Evolutionary conservation across 2,888 invertebrate species (phyloP).

Genomic region (Acleris cristana): DNA sequence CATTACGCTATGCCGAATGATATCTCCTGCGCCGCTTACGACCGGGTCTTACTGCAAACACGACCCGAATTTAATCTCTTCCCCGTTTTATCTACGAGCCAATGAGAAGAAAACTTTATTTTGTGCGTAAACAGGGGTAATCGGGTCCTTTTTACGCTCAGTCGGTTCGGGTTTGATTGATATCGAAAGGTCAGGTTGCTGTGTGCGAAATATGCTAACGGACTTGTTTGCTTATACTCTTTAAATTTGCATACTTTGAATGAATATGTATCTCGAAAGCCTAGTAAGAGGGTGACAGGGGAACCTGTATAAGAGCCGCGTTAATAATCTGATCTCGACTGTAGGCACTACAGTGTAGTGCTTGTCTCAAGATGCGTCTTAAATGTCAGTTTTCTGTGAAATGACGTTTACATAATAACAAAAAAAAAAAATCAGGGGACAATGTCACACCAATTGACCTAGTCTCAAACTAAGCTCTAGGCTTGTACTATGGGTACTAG

Average conservation of each 20-base stretch:
- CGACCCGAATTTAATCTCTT: conserved; percentile 76
- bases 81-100: conserved; percentile 69
- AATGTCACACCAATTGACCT: no score
- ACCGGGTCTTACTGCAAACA: conserved; percentile 69
- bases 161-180: conserved; percentile 57
- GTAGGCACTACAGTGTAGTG: no score
- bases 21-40: conserved; percentile 74
- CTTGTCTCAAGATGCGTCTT: no score
- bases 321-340: no score
- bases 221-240: not conserved
- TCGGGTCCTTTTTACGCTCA: conserved; percentile 68
- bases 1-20: conserved; percentile 80
- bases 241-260: not conserved
- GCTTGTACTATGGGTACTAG: no score
- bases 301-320: no score
- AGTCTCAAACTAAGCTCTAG: no score
- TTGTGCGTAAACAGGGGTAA: conserved; percentile 78
- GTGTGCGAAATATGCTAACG: conserved; percentile 42
- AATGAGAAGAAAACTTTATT: conserved; percentile 80
- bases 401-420: no score
- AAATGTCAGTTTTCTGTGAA: no score
- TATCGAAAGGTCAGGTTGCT: conserved; percentile 69
- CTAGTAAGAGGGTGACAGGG: no score
- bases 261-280: no score
- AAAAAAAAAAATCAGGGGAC: no score